Base-by-base conservation (phyloP, 2,797 vertebrate species). In the Coreius guichenoti region DNA sequence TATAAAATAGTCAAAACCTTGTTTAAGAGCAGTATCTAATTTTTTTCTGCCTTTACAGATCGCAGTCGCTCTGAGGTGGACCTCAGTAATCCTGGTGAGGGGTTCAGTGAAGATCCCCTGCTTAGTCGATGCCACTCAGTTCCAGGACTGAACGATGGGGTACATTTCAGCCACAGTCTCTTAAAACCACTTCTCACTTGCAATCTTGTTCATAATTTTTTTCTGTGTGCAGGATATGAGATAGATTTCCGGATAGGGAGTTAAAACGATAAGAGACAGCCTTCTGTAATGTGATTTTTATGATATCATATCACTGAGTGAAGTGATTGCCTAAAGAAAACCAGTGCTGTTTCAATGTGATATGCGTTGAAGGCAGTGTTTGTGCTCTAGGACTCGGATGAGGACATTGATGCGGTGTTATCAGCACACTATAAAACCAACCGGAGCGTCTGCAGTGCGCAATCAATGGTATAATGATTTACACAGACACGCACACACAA, bases 1-100 rank as follows among this genome's bases (percentile, higher is more conserved):
- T 74, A 47, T n/a, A 23, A 74, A 63, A 36, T 51, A 26, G 43
- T 36, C 8, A 65, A 8, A 82, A 45, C 7, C 4, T 36, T 80
- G 29, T 7, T 58, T 39, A 26, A 51, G 14, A 51, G 2, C 26
- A 23, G 11, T 43, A 54, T 78, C 31, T 61, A 0, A 29, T 63
- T 49, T 76, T 76, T 80, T n/a, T 76, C 31, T 81, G 2, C 39
- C 4, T 49, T 82, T 36, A 56, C 91, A 99, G 98, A 98, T 91
- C 95, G 90, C 77, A 98, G 97, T 89, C 95, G 90, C 88, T 99
- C 98, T 58, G 97, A 98, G 89, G 90, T 97, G 92, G 98, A 99
- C 93, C 92, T 99, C 90, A 97, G 95, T 70, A 95, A 92, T 87
- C 94, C 96, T 3, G 95, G 92, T 75, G 93, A 94, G 65, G 97